phyloP scores from a whole-genome alignment of 2,888 invertebrate species.

The Leptura quadrifasciata region DNA sequence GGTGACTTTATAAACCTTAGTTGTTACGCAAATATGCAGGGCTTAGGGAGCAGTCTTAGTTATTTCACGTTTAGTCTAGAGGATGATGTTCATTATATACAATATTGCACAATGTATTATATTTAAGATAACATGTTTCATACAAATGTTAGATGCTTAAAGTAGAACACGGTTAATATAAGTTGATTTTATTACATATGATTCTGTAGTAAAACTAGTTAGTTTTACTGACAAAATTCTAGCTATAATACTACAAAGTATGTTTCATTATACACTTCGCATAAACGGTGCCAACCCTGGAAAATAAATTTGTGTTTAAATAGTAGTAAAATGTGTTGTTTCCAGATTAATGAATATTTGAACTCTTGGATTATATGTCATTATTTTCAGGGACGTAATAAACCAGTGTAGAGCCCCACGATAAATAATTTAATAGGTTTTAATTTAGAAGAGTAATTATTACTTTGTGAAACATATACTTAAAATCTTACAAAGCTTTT shows the following conservation, averaged over 20 bases:
- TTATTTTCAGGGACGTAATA: slow-evolving; percentile 5
- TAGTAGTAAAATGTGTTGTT: slow-evolving; percentile 32
- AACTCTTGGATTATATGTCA: neutral
- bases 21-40: no score
- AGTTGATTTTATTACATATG: neutral
- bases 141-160: neutral
- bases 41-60: no score
- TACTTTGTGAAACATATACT: no score
- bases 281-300: neutral
- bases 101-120: no score
- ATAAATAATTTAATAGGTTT: slow-evolving; percentile 23
- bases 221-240: slow-evolving; percentile 1
- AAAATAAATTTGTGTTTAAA: slow-evolving; percentile 24
- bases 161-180: slow-evolving; percentile 3
- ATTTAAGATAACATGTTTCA: no score
- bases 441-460: neutral
- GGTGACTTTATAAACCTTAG: no score
- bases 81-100: no score
- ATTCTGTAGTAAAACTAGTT: slow-evolving; percentile 10
- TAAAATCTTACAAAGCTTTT: no score
- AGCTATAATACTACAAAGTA: slow-evolving; percentile 27
- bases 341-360: slow-evolving; percentile 28
- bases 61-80: no score
- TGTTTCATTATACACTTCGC: slow-evolving; percentile 21
- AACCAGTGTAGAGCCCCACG: neutral